Percentiles rank a stretch among this genome's conserved stretches.
These are phyloP conservation scores for Equus przewalskii DNA, from an alignment of 2,113 vertebrate species.

Conservation along the genomic window DNA sequence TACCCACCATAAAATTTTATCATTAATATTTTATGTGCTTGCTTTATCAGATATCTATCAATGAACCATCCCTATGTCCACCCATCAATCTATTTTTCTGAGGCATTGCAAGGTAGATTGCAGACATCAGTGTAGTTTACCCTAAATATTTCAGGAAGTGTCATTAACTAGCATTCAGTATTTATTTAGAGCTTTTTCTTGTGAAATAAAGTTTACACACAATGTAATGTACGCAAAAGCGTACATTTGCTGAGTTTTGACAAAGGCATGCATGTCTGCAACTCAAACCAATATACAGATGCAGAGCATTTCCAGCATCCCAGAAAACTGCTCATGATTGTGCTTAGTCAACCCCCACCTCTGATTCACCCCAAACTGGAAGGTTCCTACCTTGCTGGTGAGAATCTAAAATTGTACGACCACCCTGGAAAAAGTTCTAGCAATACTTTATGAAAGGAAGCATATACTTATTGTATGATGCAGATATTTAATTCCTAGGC, in stretches of 20 bases:
- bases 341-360: neutral
- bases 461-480: neutral
- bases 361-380: neutral
- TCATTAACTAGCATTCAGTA: neutral
- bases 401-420: constrained; percentile 11
- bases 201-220: neutral
- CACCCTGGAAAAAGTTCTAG: neutral
- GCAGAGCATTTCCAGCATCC: neutral
- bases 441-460: neutral
- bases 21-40: constrained; percentile 1
- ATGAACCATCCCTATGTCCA: neutral
- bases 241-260: neutral
- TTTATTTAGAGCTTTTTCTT: constrained; percentile 16
- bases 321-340: neutral
- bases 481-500: neutral
- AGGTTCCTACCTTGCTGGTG: neutral
- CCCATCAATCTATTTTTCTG: neutral
- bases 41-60: neutral
- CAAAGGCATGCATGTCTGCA: neutral
- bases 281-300: neutral
- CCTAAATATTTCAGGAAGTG: neutral
- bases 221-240: neutral
- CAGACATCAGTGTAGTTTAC: neutral
- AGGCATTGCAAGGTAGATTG: neutral
- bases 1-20: neutral